Conservation (phyloP, 2,888 invertebrate species). For the Zhuqinia jingwanae region DNA sequence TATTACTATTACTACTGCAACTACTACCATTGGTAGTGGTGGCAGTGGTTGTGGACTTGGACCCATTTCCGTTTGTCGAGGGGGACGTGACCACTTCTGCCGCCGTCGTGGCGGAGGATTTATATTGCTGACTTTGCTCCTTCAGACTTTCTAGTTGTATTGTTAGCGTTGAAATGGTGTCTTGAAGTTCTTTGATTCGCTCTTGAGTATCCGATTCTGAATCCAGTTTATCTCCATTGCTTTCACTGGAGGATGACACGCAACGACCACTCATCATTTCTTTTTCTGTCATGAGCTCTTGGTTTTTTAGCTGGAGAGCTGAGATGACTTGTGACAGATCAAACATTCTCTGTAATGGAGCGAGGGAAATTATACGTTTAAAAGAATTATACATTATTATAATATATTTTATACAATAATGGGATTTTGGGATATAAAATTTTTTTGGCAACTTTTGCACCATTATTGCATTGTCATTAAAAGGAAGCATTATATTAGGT, state of each 20-base stretch:
- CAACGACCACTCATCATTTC: constrained; percentile 89
- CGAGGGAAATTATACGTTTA: constrained; percentile 56
- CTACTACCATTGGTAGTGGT: constrained; percentile 25
- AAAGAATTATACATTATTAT: too few species aligned
- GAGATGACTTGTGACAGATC: constrained; percentile 78
- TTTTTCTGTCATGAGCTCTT: constrained; percentile 96
- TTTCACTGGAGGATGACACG: constrained; percentile 76
- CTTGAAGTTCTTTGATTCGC: constrained; percentile 85
- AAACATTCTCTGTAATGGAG: constrained; percentile 77
- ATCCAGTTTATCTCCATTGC: constrained; percentile 77
- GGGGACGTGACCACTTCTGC: constrained; percentile 26
- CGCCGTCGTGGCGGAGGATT: constrained; percentile 6
- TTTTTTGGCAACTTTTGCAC: constrained; percentile 1
- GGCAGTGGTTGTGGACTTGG: constrained; percentile 47
- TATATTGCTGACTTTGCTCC: constrained; percentile 66
- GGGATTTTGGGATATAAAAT: not conserved
- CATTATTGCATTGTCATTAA: not conserved
- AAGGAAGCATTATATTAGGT: too few species aligned
- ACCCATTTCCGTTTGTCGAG: constrained; percentile 60
- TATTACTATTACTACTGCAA: constrained; percentile 32
- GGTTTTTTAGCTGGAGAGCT: constrained; percentile 85
- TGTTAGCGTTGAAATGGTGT: constrained; percentile 94
- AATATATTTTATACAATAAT: not conserved
- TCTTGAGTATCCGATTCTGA: constrained; percentile 78
- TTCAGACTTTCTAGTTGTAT: constrained; percentile 88